Base-by-base conservation (phyloP, 2,888 invertebrate genomes). In the Lycia hirtaria region DNA sequence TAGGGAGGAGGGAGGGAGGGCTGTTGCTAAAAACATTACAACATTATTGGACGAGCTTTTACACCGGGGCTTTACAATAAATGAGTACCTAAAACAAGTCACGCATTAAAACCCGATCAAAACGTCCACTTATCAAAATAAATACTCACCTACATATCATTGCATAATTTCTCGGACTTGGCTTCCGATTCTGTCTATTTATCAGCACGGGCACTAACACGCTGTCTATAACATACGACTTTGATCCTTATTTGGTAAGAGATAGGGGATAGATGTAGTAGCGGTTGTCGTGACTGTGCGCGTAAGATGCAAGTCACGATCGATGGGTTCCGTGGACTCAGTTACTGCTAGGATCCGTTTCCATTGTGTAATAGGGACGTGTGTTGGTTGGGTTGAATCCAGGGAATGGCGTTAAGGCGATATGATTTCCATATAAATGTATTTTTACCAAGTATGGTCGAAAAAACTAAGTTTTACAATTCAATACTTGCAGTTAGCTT, bases 281-380 rank as follows among this genome's bases (percentile, higher is more conserved):
- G 24, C 6, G 45, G 47, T 57, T 32, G 55, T 60, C 56, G 48
- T 72, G 67, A 50, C 49, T 65, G 52, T 64, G 62, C 45, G 61
- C 61, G 63, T 77, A 77, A 77, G 78, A 76, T 69, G 74, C 71
- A 55, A 75, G 79, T 82, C 83, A 83, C 83, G 83, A 79, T 51
- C 65, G 62, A 70, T 75, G 54, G 60, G 30, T 41, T 58, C 53
- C 54, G 37, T 14, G 20, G 71, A 66, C 66, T 66, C 61, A 50
- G 65, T 67, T 57, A 53, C 63, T 53, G 57, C 26, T 24, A 41
- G 12, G 32, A 24, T 30, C 20, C 20, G 64, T 71, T 62, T 72
- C 67, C 70, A 69, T 64, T 68, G 64, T 47, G 26, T 17, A 54
- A 69, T 43, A 26, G 32, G 6, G 19, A 30, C 30, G 30, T n/a